Percentiles rank a stretch among this genome's conserved stretches.
Conservation (phyloP, 30 jellyfish, hydroid and myxozoan species). For the Aurelia aurita region DNA sequence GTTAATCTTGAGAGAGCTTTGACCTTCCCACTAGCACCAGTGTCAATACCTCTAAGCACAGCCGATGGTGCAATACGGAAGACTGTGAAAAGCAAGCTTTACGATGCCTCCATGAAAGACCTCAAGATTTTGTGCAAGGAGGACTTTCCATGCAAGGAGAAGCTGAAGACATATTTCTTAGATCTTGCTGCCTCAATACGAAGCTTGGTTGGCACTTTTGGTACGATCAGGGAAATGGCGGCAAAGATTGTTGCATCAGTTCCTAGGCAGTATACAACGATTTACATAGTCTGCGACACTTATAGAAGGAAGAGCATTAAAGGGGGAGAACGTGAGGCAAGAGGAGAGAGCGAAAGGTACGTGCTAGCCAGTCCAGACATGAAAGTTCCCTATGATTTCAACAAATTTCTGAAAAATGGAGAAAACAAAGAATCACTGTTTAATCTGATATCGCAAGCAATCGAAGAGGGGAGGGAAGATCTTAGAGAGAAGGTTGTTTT, state of each 20-base stretch:
- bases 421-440: conserved; percentile 31
- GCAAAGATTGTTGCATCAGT: not conserved
- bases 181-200: too few relatives aligned
- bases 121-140: too few relatives aligned
- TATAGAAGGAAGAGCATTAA: conserved; percentile 9
- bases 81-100: conserved; percentile 27
- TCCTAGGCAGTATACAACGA: not conserved
- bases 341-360: too few relatives aligned
- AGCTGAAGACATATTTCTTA: too few relatives aligned
- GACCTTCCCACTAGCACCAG: conserved; percentile 64
- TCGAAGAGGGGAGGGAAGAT: not conserved
- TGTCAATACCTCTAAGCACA: conserved; percentile 43
- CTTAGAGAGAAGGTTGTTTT: conserved; percentile 3
- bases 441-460: not conserved
- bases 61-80: conserved; percentile 52
- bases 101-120: conserved; percentile 8
- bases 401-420: too few relatives aligned
- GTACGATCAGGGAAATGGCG: too few relatives aligned
- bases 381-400: too few relatives aligned
- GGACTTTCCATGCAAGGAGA: too few relatives aligned
- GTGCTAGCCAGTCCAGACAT: too few relatives aligned
- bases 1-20: conserved; percentile 29
- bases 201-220: not conserved
- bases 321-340: conserved; percentile 8
- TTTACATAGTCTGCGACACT: conserved; percentile 35